Evolutionary conservation across 2,888 invertebrate genomes (phyloP).

Genomic region (Caenorhabditis uteleia): DNA sequence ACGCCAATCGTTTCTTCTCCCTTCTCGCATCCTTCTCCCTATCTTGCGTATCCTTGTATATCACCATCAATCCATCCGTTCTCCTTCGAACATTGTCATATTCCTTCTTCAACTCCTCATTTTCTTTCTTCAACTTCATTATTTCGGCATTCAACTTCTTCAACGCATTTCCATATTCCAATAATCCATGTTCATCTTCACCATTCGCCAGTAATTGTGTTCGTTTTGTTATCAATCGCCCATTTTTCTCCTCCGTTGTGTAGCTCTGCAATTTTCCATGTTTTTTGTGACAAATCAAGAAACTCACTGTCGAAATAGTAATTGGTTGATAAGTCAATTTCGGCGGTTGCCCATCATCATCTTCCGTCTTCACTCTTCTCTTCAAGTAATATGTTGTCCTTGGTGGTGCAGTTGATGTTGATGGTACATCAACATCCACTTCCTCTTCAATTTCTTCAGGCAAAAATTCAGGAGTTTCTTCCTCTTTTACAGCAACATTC

Average conservation of each 20-base stretch:
- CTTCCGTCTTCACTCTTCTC: conserved; percentile 8
- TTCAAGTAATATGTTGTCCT: conserved; percentile 1
- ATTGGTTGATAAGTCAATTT: conserved; percentile 3
- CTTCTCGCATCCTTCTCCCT: conserved; percentile 3
- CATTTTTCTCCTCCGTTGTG: no score
- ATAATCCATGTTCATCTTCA: conserved; percentile 5
- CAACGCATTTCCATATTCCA: conserved; percentile 16
- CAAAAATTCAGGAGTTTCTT: background rate
- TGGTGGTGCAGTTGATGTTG: background rate
- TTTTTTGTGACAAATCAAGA: no score
- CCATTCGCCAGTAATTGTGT: background rate
- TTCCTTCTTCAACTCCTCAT: conserved; percentile 23
- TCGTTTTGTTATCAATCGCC: conserved; percentile 10
- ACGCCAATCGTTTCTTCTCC: conserved; percentile 9
- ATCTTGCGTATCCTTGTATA: conserved; percentile 12
- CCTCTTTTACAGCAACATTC: background rate
- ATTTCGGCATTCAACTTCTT: conserved; percentile 19
- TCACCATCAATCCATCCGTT: conserved; percentile 9
- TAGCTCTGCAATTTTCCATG: no score
- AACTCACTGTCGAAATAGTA: conserved; percentile 14
- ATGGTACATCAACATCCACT: background rate
- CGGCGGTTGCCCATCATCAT: background rate
- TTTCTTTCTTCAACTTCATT: conserved; percentile 13
- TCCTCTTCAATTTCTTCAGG: conserved; percentile 1
- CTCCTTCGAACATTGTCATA: conserved; percentile 12